phyloP scores from a whole-genome alignment of 1,140 invertebrate genomes.

The Ooceraea biroi region DNA sequence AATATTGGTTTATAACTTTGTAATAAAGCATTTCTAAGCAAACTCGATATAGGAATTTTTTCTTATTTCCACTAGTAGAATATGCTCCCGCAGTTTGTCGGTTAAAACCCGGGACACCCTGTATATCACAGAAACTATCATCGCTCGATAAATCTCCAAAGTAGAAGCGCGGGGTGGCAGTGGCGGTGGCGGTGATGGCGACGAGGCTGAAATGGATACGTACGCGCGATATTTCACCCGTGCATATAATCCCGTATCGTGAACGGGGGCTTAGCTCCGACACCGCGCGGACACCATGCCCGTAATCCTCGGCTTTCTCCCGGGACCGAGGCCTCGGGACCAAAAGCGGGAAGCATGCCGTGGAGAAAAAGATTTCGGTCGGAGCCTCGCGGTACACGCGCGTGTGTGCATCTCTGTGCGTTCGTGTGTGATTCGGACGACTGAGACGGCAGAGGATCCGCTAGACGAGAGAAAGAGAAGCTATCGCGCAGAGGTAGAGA shows the following conservation, averaged over 20 bases:
- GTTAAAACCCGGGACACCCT: too few relatives aligned
- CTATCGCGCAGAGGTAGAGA: conserved; percentile 36
- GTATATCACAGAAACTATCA: conserved; percentile 50
- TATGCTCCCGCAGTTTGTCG: too few relatives aligned
- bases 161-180: conserved; percentile 47
- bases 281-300: conserved; percentile 74
- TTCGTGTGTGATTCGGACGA: conserved; percentile 27
- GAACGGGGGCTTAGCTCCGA: conserved; percentile 79
- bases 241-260: conserved; percentile 82
- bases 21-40: too few relatives aligned
- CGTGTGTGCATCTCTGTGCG: background rate
- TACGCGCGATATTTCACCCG: conserved; percentile 80
- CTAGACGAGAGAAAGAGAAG: background rate
- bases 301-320: conserved; percentile 78
- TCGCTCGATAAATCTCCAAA: conserved; percentile 41
- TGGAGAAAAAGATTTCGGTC: conserved; percentile 70
- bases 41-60: too few relatives aligned
- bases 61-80: too few relatives aligned
- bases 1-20: too few relatives aligned
- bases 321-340: conserved; percentile 25
- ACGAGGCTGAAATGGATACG: conserved; percentile 70
- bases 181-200: background rate
- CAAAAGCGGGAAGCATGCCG: conserved; percentile 65
- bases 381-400: conserved; percentile 28
- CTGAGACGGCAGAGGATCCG: conserved; percentile 43